Evolutionary conservation across 2,888 invertebrate genomes (phyloP), one percentile per base, ranked within the genome.

Genomic region (Itoplectis maculator): DNA sequence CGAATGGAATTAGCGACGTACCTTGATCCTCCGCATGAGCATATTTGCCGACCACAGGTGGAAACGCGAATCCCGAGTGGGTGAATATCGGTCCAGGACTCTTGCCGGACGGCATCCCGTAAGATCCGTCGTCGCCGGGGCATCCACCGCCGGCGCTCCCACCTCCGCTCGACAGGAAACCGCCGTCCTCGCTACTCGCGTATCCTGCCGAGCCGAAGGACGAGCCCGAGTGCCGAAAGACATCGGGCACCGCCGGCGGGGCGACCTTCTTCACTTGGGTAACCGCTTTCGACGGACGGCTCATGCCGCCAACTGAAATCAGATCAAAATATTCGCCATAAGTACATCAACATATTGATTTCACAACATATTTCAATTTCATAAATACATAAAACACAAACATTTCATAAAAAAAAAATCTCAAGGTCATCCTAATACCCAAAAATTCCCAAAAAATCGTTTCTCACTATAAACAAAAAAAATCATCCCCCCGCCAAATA

Each of bases 231-330:
- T 96, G 96, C 81, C 97, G 95, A 93, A 96, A 95, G 86, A 96
- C 95, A 92, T 96, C 96, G 66, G 97, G 97, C 87, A 97, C 96
- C 73, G 97, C 97, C 59, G 97, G 97, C 89, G 98, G 98, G 88
- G 97, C 96, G 92, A 98, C 97, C 94, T 97, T 97, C 94, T 98
- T 98, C 91, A 96, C 97, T 94, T 97, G 97, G 93, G 96, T 96
- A 93, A 96, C 96, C 93, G 95, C 95, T 94, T 96, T 96, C 91
- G 95, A 95, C 90, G 97, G 96, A 94, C 97, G 96, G 93, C 96
- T 96, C 96, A 97, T 97, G 93, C 97, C 97, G 95, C 97, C 97
- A 95, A 96, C 97, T 97, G 95, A 74, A 95, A 95, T 90, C 92
- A 89, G 89, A 90, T 89, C 88, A 90, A 91, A 88, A 88, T 87